Conservation (phyloP, 2,888 invertebrate genomes). For the Scaptodrosophila latifasciaeformis region DNA sequence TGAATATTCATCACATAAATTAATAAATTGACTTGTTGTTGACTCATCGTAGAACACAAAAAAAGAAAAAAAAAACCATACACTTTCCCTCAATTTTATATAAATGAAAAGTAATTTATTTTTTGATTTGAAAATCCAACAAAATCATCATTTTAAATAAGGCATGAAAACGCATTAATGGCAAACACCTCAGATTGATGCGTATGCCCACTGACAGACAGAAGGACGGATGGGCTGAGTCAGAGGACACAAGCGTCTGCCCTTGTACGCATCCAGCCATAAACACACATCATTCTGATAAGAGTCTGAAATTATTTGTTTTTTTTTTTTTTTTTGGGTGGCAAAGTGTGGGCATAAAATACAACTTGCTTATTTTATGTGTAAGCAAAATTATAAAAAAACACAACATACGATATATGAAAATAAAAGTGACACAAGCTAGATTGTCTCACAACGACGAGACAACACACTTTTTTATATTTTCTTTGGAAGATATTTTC, state of each 20-base stretch:
- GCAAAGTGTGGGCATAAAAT: slow-evolving; percentile 24
- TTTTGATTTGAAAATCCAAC: slow-evolving; percentile 29
- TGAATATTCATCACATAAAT: too few species aligned
- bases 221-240: too few species aligned
- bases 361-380: slow-evolving; percentile 44
- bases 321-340: slow-evolving; percentile 38
- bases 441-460: too few species aligned
- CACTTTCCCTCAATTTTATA: slow-evolving; percentile 11
- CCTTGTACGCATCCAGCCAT: slow-evolving; percentile 5
- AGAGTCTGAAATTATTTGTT: slow-evolving; percentile 46
- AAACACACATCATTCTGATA: slow-evolving; percentile 10
- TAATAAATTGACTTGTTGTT: slow-evolving; percentile 2
- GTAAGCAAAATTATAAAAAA: slow-evolving; percentile 21
- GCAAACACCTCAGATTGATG: slow-evolving; percentile 32
- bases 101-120: slow-evolving; percentile 53
- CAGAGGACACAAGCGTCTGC: too few species aligned
- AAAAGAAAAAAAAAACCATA: slow-evolving; percentile 27
- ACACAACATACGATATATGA: neutral
- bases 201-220: slow-evolving; percentile 4
- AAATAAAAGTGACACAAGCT: neutral
- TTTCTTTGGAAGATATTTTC: too few species aligned
- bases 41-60: slow-evolving; percentile 3
- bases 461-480: too few species aligned
- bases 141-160: slow-evolving; percentile 62
- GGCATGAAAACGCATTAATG: slow-evolving; percentile 61